Evolutionary conservation across 2,888 invertebrate genomes (phyloP).

Genomic region (Teleiodes luculella): DNA sequence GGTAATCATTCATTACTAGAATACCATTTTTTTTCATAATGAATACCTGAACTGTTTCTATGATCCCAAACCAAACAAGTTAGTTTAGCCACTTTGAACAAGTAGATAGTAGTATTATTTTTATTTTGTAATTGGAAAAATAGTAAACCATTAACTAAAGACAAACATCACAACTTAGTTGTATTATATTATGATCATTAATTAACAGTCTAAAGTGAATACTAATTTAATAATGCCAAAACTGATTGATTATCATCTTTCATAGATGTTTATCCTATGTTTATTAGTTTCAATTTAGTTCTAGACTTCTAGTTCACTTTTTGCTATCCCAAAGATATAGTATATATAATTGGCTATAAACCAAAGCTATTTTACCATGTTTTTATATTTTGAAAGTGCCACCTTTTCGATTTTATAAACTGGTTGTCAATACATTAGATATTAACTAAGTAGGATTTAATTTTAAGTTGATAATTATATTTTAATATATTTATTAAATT

Average conservation of each 20-base stretch:
- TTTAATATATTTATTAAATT: conserved; percentile 71
- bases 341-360: conserved; percentile 61
- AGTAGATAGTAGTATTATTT: conserved; percentile 33
- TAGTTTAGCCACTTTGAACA: conserved; percentile 54
- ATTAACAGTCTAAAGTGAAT: no score
- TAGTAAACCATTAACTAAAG: not conserved
- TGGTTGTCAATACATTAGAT: conserved; percentile 58
- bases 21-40: not conserved
- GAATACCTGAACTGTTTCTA: conserved; percentile 12
- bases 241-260: no score
- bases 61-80: conserved; percentile 52
- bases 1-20: not conserved
- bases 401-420: conserved; percentile 55
- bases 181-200: not conserved
- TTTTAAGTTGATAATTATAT: conserved; percentile 59
- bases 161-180: conserved; percentile 42
- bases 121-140: conserved; percentile 19
- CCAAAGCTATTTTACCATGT: conserved; percentile 70
- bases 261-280: not conserved
- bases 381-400: conserved; percentile 57
- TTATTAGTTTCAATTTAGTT: not conserved
- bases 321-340: conserved; percentile 43
- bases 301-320: conserved; percentile 3
- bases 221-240: no score
- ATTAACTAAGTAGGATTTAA: conserved; percentile 51